Evolutionary conservation across 2,113 vertebrate species (phyloP).

Genomic region (Dinomys branickii): DNA sequence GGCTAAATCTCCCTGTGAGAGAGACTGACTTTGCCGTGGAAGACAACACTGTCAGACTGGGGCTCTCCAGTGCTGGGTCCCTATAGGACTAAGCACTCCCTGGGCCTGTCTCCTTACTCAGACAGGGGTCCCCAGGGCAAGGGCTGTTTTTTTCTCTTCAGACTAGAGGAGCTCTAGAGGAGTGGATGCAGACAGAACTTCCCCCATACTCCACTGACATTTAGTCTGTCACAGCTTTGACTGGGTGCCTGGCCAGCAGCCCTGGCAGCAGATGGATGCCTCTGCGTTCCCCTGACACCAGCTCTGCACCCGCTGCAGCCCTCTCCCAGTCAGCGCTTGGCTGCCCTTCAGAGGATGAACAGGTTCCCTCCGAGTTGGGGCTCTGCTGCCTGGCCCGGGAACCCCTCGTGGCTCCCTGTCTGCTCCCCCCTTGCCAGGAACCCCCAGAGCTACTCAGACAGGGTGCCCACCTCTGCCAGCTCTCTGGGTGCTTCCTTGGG

Average conservation of each 20-base stretch:
- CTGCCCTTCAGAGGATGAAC: background rate
- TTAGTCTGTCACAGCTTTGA: background rate
- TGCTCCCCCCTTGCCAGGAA: background rate
- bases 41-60: background rate
- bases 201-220: background rate
- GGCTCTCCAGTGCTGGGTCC: background rate
- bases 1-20: background rate
- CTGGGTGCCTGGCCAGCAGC: background rate
- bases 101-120: background rate
- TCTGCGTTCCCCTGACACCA: background rate
- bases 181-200: background rate
- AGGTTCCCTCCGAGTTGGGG: background rate
- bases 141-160: background rate
- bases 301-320: background rate
- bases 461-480: background rate
- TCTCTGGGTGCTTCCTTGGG: background rate
- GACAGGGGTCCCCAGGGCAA: background rate
- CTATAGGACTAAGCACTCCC: background rate
- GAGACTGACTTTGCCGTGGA: background rate
- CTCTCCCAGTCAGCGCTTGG: background rate
- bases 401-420: background rate
- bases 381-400: rapidly evolving
- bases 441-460: background rate
- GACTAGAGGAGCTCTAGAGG: background rate
- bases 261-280: background rate